A percentile compares a stretch with the other conserved stretches of the same genome.
Conservation (phyloP, 2,797 vertebrate genomes). For the Notoglanidium macrostoma region DNA sequence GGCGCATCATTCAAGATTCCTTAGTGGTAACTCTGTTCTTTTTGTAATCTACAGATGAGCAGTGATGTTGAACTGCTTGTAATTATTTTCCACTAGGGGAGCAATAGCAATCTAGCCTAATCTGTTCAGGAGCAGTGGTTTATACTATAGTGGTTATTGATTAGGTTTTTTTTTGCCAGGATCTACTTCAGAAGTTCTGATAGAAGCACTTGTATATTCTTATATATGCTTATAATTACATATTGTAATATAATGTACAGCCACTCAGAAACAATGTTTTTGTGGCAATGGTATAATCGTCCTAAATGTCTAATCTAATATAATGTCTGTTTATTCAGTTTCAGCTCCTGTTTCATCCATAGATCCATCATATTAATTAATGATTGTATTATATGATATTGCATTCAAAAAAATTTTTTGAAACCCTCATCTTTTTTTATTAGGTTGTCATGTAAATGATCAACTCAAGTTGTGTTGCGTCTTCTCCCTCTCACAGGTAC, state of each 20-base stretch:
- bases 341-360: neutral
- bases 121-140: neutral
- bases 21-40: neutral
- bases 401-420: neutral
- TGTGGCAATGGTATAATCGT: neutral
- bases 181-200: neutral
- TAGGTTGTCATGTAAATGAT: neutral
- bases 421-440: neutral
- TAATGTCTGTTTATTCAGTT: neutral
- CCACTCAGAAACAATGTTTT: neutral
- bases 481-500: constrained; percentile 76
- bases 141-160: neutral
- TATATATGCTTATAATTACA: neutral
- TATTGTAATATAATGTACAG: neutral
- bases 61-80: neutral
- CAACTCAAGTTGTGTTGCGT: neutral
- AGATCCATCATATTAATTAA: neutral
- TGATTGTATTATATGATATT: neutral
- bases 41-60: neutral
- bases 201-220: neutral
- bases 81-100: neutral
- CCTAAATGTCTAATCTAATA: neutral
- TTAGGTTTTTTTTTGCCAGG: neutral
- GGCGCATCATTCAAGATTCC: neutral
- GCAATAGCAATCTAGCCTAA: neutral